phyloP scores from a whole-genome alignment of 2,888 invertebrate genomes.

The Noctua pronuba region DNA sequence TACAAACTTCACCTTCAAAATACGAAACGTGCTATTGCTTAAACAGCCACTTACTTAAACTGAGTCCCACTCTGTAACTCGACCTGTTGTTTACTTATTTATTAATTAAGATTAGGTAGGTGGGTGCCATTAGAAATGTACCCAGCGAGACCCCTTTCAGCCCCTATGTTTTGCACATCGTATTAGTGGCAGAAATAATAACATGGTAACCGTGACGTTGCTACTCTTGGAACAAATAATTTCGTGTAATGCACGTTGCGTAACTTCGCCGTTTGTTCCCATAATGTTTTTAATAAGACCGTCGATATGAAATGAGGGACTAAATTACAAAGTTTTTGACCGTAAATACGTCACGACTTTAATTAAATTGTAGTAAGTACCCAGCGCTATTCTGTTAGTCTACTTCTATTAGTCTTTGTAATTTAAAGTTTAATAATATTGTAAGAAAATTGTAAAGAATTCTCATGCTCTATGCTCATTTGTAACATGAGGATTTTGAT shows the following conservation, averaged over 20 bases:
- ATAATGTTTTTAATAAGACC: constrained; percentile 57
- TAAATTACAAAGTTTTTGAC: constrained; percentile 39
- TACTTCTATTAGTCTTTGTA: constrained; percentile 32
- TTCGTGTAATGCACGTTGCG: constrained; percentile 68
- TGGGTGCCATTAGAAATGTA: constrained; percentile 73
- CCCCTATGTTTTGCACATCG: constrained; percentile 66
- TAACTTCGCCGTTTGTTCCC: constrained; percentile 49
- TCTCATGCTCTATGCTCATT: neutral
- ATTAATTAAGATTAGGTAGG: constrained; percentile 82
- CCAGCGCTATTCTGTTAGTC: constrained; percentile 22
- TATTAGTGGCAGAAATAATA: constrained; percentile 69
- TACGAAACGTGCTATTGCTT: constrained; percentile 87
- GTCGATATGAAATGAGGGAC: constrained; percentile 50
- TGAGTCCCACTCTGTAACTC: constrained; percentile 77
- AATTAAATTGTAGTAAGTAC: constrained; percentile 47
- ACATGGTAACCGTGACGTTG: constrained; percentile 68
- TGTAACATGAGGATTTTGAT: neutral
- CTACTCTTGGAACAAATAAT: constrained; percentile 67
- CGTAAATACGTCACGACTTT: constrained; percentile 50
- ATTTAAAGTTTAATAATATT: constrained; percentile 27
- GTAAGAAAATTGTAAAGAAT: neutral
- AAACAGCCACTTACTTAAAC: constrained; percentile 85
- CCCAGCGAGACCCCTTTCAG: constrained; percentile 71
- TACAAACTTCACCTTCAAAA: constrained; percentile 77
- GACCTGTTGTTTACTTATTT: constrained; percentile 83